Percentiles rank a stretch among this genome's conserved stretches.
Conservation (phyloP, 2,888 invertebrate species). For the Spialia ferax region DNA sequence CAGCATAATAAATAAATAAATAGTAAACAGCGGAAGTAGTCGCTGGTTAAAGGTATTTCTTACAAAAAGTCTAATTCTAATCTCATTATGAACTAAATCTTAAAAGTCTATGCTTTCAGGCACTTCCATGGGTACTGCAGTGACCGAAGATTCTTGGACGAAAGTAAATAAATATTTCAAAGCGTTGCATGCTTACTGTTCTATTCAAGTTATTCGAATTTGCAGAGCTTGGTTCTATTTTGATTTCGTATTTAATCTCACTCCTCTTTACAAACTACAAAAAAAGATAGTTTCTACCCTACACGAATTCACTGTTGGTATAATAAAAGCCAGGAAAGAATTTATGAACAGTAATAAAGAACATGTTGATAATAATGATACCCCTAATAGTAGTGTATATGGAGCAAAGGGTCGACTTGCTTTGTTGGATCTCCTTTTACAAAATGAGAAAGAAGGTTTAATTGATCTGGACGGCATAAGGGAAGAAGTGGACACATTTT, state of each 20-base stretch:
- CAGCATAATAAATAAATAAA: no score
- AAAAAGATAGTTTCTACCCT: constrained; percentile 13
- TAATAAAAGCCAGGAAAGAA: constrained; percentile 30
- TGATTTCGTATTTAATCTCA: constrained; percentile 14
- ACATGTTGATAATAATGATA: no score
- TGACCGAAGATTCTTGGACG: not conserved
- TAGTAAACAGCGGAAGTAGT: not conserved
- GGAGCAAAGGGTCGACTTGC: constrained; percentile 77
- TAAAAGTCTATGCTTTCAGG: constrained; percentile 12
- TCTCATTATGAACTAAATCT: no score
- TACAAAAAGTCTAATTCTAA: no score
- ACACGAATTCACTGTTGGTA: constrained; percentile 34
- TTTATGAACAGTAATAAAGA: not conserved
- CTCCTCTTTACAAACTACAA: not conserved
- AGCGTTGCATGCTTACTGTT: constrained; percentile 26
- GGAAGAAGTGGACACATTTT: constrained; percentile 90
- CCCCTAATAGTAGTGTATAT: constrained; percentile 2
- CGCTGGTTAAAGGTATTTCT: no score
- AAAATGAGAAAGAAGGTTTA: constrained; percentile 83
- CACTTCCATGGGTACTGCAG: constrained; percentile 32
- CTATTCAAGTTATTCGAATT: constrained; percentile 1
- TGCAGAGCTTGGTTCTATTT: constrained; percentile 31
- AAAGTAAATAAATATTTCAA: constrained; percentile 28
- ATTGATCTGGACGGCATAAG: constrained; percentile 87
- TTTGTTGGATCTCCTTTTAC: constrained; percentile 88